Evolutionary conservation across 2,113 vertebrate species (phyloP).

Genomic region (Ceyx melanurus): DNA sequence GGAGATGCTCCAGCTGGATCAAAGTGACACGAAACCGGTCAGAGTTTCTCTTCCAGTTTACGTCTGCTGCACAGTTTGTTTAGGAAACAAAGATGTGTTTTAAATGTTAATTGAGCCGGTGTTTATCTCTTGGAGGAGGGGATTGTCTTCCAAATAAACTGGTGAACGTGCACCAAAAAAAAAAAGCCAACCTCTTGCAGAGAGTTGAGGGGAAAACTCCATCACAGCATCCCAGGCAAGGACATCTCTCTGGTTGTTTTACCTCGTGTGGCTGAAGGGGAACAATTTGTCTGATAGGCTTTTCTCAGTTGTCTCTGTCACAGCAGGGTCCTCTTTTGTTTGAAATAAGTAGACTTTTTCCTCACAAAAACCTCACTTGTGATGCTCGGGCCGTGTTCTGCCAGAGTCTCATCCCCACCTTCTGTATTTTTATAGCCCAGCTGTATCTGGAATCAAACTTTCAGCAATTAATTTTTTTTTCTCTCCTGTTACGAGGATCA

Average conservation of each 20-base stretch:
- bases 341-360: neutral
- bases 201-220: neutral
- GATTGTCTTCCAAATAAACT: constrained; percentile 44
- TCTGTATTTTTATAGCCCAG: neutral
- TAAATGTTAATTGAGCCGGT: constrained; percentile 59
- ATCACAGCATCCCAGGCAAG: neutral
- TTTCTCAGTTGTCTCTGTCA: neutral
- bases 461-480: neutral
- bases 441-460: neutral
- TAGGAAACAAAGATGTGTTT: constrained; percentile 57
- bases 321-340: neutral
- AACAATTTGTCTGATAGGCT: neutral
- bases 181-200: neutral
- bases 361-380: neutral
- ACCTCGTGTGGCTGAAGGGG: neutral
- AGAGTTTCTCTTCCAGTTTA: constrained; percentile 46
- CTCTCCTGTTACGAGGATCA: neutral
- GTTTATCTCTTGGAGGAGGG: constrained; percentile 47
- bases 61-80: constrained; percentile 43
- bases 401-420: neutral
- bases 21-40: constrained; percentile 40
- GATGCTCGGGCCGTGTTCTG: rapidly evolving
- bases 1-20: constrained; percentile 60
- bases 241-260: neutral
- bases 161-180: neutral